Percentiles rank a stretch among this genome's conserved stretches.
Evolutionary conservation across 2,888 invertebrate genomes (phyloP).

Genomic region (Gastrophysa polygoni): DNA sequence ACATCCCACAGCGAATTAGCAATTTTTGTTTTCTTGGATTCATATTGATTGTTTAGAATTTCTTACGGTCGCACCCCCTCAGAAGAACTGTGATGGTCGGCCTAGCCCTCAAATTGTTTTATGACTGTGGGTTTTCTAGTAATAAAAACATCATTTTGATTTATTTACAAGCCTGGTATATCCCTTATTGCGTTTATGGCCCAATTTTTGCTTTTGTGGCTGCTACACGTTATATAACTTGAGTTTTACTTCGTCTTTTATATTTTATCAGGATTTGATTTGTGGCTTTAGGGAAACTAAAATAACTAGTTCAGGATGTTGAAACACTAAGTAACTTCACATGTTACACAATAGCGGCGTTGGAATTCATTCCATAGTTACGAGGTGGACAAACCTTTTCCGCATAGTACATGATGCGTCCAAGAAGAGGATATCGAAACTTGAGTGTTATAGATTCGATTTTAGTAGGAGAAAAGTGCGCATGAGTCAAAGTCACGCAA

Average conservation of each 20-base stretch:
- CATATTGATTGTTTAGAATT: slow-evolving; percentile 23
- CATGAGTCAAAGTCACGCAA: no score
- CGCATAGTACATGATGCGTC: no score
- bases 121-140: slow-evolving; percentile 39
- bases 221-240: slow-evolving; percentile 31
- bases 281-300: slow-evolving; percentile 16
- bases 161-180: slow-evolving; percentile 43
- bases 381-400: no score
- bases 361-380: no score
- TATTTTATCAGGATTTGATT: slow-evolving; percentile 21
- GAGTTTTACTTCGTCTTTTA: slow-evolving; percentile 19
- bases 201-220: slow-evolving; percentile 39
- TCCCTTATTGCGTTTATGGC: slow-evolving; percentile 42
- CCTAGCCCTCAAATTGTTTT: slow-evolving; percentile 38
- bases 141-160: slow-evolving; percentile 50
- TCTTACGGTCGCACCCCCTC: slow-evolving; percentile 28
- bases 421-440: no score
- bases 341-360: no score
- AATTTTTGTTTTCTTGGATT: slow-evolving; percentile 22
- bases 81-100: slow-evolving; percentile 25
- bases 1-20: slow-evolving; percentile 27
- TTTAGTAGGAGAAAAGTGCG: no score
- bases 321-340: no score
- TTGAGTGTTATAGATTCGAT: no score
- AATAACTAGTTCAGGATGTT: no score